Base-by-base conservation (phyloP, 2,888 invertebrate species). In the Gastracanthus pulcherrimus region DNA sequence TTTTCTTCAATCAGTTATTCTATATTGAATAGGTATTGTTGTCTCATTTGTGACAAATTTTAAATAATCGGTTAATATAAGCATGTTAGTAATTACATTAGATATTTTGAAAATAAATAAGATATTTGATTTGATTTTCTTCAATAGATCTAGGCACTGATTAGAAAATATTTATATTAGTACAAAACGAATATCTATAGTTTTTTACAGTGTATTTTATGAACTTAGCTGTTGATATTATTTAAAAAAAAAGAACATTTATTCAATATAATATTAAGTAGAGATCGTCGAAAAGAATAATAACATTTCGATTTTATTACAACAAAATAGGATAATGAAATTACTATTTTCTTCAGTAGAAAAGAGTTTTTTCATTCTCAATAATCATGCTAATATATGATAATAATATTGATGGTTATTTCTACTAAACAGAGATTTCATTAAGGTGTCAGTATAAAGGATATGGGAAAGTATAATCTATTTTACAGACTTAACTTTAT, bases 51-150 rank as follows among this genome's bases (percentile, higher is more conserved):
- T 0, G 23, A 55, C 9, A 2, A 48, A 19, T 9, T 9, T 55
- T 23, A 0, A 55, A n/a, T n/a, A n/a, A 19, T 29, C 55, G 5
- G 11, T 38, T 38, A 38, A 3, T 58, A 19, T 31, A 11, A 67
- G 76, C 67, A 76, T 76, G 76, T 9, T 67, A 41, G 16, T 41
- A 13, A 41, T 26, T 55, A 9, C 23, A 55, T 26, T 55, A 55
- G 55, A 11, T 55, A 23, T 55, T 11, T 9, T n/a, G n/a, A n/a
- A n/a, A 26, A 55, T 13, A 26, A 9, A 7, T 23, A 23, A 11
- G 9, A 55, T 26, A 55, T 23, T 2, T 26, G 26, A 26, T 55
- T 11, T 55, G 13, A 55, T 55, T n/a, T n/a, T n/a, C n/a, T n/a
- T n/a, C n/a, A n/a, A n/a, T n/a, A n/a, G n/a, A n/a, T n/a, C n/a